Evolutionary conservation across 2,113 vertebrate species (phyloP).

Genomic region (Collichthys lucidus): DNA sequence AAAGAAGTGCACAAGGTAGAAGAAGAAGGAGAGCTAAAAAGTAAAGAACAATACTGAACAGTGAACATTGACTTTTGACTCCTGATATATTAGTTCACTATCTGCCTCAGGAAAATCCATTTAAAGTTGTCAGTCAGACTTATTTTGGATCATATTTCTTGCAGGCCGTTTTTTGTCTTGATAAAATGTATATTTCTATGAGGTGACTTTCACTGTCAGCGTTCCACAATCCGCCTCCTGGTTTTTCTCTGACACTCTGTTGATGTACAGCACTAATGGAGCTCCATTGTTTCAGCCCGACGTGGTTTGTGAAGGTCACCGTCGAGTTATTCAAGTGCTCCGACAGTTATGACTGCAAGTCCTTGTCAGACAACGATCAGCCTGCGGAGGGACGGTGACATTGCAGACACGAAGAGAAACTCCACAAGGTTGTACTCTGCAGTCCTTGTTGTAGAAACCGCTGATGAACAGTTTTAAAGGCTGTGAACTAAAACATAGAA

Average conservation of each 20-base stretch:
- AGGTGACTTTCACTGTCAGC: constrained; percentile 25
- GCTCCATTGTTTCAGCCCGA: constrained; percentile 35
- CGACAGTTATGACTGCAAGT: constrained; percentile 50
- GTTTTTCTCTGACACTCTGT: constrained; percentile 19
- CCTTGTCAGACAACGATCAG: constrained; percentile 22
- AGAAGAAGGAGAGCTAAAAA: too few relatives aligned
- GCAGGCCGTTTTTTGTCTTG: background rate
- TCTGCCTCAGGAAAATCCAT: constrained; percentile 9
- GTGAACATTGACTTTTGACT: constrained; percentile 7
- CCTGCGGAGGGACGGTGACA: background rate
- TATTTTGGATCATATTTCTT: constrained; percentile 1
- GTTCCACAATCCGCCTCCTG: background rate
- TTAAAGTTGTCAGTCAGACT: constrained; percentile 10
- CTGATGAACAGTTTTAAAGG: background rate
- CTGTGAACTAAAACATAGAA: background rate
- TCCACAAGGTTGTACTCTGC: background rate
- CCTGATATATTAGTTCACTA: background rate
- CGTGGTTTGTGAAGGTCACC: constrained; percentile 47
- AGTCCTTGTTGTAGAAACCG: background rate
- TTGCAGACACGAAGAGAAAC: background rate
- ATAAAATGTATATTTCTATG: constrained; percentile 22
- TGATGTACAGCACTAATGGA: constrained; percentile 48
- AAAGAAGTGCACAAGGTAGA: too few relatives aligned
- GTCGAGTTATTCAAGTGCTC: constrained; percentile 25
- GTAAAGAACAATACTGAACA: constrained; percentile 6